phyloP scores from a whole-genome alignment of 1,140 invertebrate genomes.

The Mesaphorura yosii region DNA sequence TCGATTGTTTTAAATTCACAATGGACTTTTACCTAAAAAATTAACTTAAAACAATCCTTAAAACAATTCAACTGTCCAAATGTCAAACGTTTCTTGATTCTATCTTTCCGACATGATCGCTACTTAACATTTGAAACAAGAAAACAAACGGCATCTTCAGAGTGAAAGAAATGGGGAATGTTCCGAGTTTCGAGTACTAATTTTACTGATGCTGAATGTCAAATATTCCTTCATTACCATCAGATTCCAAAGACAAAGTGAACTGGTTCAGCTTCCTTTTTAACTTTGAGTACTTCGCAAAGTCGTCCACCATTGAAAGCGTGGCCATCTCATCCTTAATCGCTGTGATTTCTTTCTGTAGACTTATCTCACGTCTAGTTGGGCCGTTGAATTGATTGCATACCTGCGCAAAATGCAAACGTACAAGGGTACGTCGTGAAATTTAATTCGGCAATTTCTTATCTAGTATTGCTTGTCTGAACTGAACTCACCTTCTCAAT shows the following conservation, averaged over 20 bases:
- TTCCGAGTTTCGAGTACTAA: too few species aligned
- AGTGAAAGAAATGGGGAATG: too few species aligned
- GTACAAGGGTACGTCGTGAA: neutral
- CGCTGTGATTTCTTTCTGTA: constrained; percentile 34
- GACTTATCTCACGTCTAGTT: constrained; percentile 31
- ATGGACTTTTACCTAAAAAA: too few species aligned
- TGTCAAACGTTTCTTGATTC: too few species aligned
- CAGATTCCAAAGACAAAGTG: constrained; percentile 36
- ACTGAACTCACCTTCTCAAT: neutral
- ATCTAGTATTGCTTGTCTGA: neutral
- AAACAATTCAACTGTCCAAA: too few species aligned
- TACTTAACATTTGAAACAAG: too few species aligned
- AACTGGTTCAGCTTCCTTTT: constrained; percentile 43
- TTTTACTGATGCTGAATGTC: too few species aligned
- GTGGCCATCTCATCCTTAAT: constrained; percentile 40
- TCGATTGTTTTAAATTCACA: too few species aligned
- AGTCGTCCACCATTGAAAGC: constrained; percentile 46
- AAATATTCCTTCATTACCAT: too few species aligned
- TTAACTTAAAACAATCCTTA: too few species aligned
- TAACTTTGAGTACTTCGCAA: constrained; percentile 47
- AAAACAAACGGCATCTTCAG: too few species aligned
- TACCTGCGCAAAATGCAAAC: constrained; percentile 24
- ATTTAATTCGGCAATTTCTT: neutral
- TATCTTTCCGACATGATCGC: too few species aligned
- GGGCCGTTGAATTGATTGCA: constrained; percentile 24